Evolutionary conservation across 2,888 invertebrate species (phyloP), one percentile per base, ranked within the genome.

Genomic region (Andrena hattorfiana): DNA sequence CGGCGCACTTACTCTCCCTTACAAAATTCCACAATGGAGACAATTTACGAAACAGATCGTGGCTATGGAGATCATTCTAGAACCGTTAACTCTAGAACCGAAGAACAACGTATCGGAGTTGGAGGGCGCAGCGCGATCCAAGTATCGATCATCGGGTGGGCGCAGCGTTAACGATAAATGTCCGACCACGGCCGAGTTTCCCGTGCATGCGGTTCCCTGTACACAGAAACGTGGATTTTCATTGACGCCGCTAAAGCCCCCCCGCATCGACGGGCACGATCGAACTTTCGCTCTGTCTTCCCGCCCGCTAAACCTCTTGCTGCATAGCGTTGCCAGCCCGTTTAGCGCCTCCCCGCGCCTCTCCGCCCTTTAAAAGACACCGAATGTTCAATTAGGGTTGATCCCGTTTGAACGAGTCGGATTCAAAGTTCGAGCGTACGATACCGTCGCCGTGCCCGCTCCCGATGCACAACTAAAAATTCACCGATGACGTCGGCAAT

Each of bases 401-500:
- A 78, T 81, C 28, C 68, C 10, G 48, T 60, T 81, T 48, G 56
- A 76, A 66, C 73, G 72, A 67, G 26, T 20, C 7, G 63, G 13
- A 51, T 54, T 68, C 63, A 59, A 23, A 48, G 4, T 20, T 10
- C 54, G 28, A 20, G 20, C 20, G 42, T 4, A 30, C n/a, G n/a
- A n/a, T 8, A 42, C 23, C 42, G 42, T 4, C 42, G 42, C 28
- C 4, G 13, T 16, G 7, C 68, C n/a, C 26, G 54, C 56, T 71
- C 54, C 74, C 56, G 64, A 42, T 49, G 28, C 28, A 59, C 75
- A 77, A 69, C 77, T 54, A 81, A 87, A 85, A 85, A 85, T 79
- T 85, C 85, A 67, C 51, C 48, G 35, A 75, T 83, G 71, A 64
- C 85, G 51, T 60, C 69, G 76, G 69, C 42, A 35, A 69, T 69